A percentile compares a stretch with the other conserved stretches of the same genome.
phyloP scores from a whole-genome alignment of 2,113 vertebrate species.

The Miniopterus natalensis region DNA sequence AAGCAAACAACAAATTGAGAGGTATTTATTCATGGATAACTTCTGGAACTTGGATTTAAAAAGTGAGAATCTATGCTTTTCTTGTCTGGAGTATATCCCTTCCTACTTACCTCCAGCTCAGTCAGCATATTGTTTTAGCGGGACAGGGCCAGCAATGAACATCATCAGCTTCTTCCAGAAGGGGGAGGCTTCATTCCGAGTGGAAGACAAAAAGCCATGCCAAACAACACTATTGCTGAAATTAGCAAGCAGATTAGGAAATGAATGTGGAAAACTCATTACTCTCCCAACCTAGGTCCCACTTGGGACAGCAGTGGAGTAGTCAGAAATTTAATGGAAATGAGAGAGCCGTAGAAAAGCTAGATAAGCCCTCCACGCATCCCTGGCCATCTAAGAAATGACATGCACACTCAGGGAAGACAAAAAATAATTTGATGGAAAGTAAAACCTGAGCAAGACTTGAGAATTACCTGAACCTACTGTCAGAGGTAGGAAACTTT shows the following conservation, averaged over 20 bases:
- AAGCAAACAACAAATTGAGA: constrained; percentile 5
- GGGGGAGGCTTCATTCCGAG: neutral
- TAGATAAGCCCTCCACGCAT: neutral
- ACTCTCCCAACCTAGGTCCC: neutral
- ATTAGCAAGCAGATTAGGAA: neutral
- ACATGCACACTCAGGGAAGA: neutral
- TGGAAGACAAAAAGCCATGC: neutral
- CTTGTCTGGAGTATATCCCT: neutral
- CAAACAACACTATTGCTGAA: neutral
- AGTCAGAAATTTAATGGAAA: constrained; percentile 43
- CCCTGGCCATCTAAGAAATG: neutral
- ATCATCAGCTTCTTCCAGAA: neutral
- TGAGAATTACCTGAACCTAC: neutral
- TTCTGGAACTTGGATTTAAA: neutral
- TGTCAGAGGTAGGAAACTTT: neutral
- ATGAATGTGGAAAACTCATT: neutral
- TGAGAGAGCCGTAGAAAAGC: neutral
- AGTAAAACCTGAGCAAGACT: neutral
- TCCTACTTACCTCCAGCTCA: neutral
- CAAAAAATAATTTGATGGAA: neutral
- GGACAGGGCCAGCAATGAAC: neutral
- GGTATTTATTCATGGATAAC: constrained; percentile 14
- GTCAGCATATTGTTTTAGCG: neutral
- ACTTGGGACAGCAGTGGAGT: neutral
- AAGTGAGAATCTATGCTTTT: neutral